Evolutionary conservation across 2,888 invertebrate genomes (phyloP).

Genomic region (Volucella inanis): DNA sequence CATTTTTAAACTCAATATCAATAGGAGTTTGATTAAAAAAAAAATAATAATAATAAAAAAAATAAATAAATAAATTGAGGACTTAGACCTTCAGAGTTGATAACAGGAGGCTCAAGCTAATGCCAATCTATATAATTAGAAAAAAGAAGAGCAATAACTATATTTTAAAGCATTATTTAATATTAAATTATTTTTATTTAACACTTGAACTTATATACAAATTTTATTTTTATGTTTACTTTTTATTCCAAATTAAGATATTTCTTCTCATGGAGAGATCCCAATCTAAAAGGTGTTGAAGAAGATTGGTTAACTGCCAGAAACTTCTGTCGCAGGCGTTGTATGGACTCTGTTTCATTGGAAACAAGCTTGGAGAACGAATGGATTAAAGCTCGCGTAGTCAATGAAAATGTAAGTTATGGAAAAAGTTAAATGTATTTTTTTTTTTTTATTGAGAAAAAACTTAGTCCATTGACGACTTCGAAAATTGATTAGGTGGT

Average conservation of each 20-base stretch:
- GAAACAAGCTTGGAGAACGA: slow-evolving; percentile 94
- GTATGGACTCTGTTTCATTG: slow-evolving; percentile 94
- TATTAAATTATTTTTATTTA: background rate
- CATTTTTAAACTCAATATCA: no score
- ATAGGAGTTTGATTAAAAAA: no score
- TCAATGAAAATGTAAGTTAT: slow-evolving; percentile 88
- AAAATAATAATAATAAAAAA: no score
- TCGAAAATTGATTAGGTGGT: no score
- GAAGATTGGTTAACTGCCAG: slow-evolving; percentile 93
- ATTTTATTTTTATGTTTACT: background rate
- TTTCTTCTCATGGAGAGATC: slow-evolving; percentile 94
- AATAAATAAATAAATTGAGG: no score
- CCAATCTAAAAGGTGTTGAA: slow-evolving; percentile 88
- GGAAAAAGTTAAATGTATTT: background rate
- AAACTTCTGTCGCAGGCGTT: slow-evolving; percentile 93
- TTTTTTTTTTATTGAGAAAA: background rate
- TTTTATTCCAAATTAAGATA: slow-evolving; percentile 87
- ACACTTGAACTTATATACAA: background rate
- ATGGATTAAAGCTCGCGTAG: slow-evolving; percentile 91
- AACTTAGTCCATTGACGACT: background rate
- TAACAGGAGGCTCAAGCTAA: no score
- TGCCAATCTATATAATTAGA: no score
- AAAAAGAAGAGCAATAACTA: no score
- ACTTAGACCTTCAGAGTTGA: no score
- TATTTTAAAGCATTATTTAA: no score